These are phyloP conservation scores for Pelobates cultripes DNA, from an alignment of 2,797 vertebrate genomes.

Conservation along the genomic window DNA sequence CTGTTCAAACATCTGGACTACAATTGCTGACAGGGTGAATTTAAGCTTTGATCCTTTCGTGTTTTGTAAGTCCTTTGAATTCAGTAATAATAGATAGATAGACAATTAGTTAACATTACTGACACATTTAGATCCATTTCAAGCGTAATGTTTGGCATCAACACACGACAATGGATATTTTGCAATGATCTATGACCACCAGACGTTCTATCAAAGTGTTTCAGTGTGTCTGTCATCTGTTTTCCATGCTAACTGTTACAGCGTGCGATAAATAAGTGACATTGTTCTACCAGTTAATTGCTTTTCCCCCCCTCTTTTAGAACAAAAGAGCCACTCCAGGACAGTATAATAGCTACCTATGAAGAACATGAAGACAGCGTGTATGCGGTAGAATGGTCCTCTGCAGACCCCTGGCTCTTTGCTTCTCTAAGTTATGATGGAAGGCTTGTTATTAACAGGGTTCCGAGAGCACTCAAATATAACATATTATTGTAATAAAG, in stretches of 20 bases:
- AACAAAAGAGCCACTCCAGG: constrained; percentile 89
- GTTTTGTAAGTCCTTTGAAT: too few relatives aligned
- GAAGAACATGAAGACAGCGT: constrained; percentile 98
- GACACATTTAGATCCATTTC: constrained; percentile 9
- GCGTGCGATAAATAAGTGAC: constrained; percentile 50
- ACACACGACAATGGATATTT: constrained; percentile 19
- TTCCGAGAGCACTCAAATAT: constrained; percentile 93
- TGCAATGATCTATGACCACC: constrained; percentile 19
- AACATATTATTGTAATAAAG: constrained; percentile 86
- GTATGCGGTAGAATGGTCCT: constrained; percentile 96
- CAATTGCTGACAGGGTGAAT: too few relatives aligned
- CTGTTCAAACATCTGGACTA: too few relatives aligned
- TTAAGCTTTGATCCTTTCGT: too few relatives aligned
- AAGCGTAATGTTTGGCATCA: constrained; percentile 3
- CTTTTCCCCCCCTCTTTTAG: constrained; percentile 65
- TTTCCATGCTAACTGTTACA: constrained; percentile 41
- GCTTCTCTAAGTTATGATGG: constrained; percentile 97
- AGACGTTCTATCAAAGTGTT: constrained; percentile 16
- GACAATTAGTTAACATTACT: not conserved
- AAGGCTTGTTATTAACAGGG: constrained; percentile 94
- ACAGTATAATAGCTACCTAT: constrained; percentile 93
- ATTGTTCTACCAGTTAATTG: constrained; percentile 32
- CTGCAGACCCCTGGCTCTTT: constrained; percentile 95
- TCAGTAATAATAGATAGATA: not conserved
- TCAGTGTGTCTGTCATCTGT: not conserved